These are phyloP conservation scores for Saguinus midas DNA, from an alignment of 2,113 vertebrate genomes.

Conservation along the genomic window DNA sequence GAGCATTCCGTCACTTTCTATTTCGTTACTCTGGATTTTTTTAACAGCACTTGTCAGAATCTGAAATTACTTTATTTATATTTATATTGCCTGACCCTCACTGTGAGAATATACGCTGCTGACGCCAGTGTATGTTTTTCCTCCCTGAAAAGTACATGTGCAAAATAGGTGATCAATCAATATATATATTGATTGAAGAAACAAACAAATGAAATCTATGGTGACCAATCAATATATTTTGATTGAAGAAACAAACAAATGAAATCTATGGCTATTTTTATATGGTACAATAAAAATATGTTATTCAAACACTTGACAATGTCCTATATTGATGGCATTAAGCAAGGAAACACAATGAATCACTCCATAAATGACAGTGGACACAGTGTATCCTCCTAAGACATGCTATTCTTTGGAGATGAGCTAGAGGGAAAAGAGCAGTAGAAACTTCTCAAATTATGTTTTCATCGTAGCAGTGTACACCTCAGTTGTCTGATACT, in stretches of 20 bases:
- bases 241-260: neutral
- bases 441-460: neutral
- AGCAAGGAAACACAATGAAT: neutral
- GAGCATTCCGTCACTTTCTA: neutral
- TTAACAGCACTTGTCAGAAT: neutral
- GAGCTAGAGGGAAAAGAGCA: neutral
- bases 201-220: neutral
- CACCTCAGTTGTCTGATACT: neutral
- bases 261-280: neutral
- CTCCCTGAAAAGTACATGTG: neutral
- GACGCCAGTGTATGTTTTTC: neutral
- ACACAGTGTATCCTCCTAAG: neutral
- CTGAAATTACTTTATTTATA: neutral
- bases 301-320: neutral
- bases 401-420: neutral
- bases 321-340: neutral
- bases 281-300: neutral
- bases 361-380: neutral
- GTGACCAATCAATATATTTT: neutral
- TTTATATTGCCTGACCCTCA: neutral
- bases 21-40: neutral
- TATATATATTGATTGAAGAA: neutral
- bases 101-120: neutral
- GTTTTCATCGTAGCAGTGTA: neutral
- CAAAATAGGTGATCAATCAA: neutral